Evolutionary conservation across 2,113 vertebrate species (phyloP).

Genomic region (Lasiurus borealis): DNA sequence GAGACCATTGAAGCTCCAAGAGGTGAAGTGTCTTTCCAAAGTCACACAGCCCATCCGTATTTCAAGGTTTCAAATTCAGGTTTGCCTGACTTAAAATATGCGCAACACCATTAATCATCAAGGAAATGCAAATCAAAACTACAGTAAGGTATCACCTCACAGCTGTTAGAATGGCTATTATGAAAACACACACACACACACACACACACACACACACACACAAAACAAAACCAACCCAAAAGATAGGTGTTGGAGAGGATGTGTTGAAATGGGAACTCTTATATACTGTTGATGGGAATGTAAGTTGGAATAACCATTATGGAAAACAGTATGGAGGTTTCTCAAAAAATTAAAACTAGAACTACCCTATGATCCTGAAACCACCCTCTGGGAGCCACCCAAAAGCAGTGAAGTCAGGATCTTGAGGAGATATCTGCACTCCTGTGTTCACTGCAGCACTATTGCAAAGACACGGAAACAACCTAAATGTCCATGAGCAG

Average conservation of each 20-base stretch:
- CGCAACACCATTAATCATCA: background rate
- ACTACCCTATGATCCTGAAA: background rate
- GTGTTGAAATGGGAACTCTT: background rate
- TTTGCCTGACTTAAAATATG: background rate
- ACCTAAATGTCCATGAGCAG: background rate
- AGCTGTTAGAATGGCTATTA: background rate
- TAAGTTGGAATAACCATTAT: background rate
- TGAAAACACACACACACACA: too few relatives aligned
- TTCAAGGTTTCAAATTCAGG: background rate
- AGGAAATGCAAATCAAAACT: background rate
- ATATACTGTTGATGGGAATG: background rate
- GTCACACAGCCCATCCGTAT: background rate
- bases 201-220: too few relatives aligned
- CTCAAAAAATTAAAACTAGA: background rate
- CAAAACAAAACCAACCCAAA: background rate
- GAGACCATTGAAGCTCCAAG: background rate
- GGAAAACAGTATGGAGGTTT: background rate
- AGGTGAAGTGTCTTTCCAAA: background rate
- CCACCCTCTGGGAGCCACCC: background rate
- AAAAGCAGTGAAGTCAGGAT: background rate
- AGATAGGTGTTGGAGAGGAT: background rate
- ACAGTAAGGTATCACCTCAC: background rate
- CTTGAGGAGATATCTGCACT: background rate
- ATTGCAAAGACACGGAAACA: background rate
- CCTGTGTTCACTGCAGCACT: background rate